phyloP scores from a whole-genome alignment of 2,113 vertebrate species.

The Scolopax mira region DNA sequence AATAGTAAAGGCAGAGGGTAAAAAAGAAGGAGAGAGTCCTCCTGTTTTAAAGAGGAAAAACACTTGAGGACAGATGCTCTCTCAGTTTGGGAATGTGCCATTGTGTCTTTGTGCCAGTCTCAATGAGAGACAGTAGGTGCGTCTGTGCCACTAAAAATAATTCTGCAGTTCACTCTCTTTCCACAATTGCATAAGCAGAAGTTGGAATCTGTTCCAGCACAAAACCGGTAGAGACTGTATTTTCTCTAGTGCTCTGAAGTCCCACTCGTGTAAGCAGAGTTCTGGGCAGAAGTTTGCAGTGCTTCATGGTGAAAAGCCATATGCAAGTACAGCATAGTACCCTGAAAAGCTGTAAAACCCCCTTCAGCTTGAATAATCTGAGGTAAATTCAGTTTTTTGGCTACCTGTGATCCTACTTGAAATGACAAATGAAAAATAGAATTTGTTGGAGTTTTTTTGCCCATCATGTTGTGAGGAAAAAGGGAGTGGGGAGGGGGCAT shows the following conservation, averaged over 20 bases:
- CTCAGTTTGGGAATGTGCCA: not conserved
- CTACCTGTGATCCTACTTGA: not conserved
- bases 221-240: not conserved
- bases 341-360: not conserved
- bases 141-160: conserved; percentile 19
- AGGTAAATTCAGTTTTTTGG: not conserved
- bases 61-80: not conserved
- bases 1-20: not conserved
- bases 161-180: not conserved
- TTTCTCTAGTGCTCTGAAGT: not conserved
- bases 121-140: not conserved
- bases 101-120: not conserved
- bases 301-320: not conserved
- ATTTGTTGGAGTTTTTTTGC: not conserved
- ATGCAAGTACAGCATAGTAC: not conserved
- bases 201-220: not conserved
- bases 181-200: not conserved
- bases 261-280: not conserved
- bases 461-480: fast-evolving
- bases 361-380: not conserved
- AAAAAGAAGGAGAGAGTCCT: not conserved
- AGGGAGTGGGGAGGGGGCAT: not conserved
- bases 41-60: not conserved
- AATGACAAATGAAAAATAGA: not conserved
- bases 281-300: not conserved